Conservation (phyloP, 2,113 vertebrate species). For the Ammospiza caudacuta region DNA sequence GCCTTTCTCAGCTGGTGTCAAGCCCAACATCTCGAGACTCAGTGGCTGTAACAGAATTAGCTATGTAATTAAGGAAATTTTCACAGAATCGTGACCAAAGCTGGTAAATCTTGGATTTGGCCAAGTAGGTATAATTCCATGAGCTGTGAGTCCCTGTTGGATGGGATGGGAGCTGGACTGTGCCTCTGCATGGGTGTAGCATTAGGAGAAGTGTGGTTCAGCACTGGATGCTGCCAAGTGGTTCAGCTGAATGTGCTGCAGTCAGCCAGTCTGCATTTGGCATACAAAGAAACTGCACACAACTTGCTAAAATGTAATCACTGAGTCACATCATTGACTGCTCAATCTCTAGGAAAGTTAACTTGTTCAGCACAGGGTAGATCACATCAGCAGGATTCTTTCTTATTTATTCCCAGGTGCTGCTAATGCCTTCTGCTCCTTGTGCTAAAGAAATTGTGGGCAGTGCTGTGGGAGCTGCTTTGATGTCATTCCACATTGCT, state of each 20-base stretch:
- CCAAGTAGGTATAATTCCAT: not conserved
- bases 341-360: conserved; percentile 68
- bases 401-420: conserved; percentile 57
- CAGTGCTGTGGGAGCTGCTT: conserved; percentile 44
- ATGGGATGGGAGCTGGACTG: not conserved
- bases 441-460: not conserved
- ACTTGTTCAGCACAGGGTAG: conserved; percentile 39
- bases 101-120: not conserved
- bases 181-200: not conserved
- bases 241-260: conserved; percentile 51
- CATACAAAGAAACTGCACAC: conserved; percentile 44
- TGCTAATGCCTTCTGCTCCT: conserved; percentile 63
- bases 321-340: conserved; percentile 65
- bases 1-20: not conserved
- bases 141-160: not conserved
- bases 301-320: conserved; percentile 73
- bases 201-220: not conserved
- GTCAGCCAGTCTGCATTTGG: conserved; percentile 55
- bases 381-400: conserved; percentile 58
- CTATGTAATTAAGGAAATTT: not conserved
- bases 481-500: conserved; percentile 16
- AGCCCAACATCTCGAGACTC: not conserved
- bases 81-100: not conserved
- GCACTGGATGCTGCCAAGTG: conserved; percentile 36
- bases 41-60: not conserved